Percentiles rank a stretch among this genome's conserved stretches.
Evolutionary conservation across 2,888 invertebrate species (phyloP).

Genomic region (Meteorus cinctellus): DNA sequence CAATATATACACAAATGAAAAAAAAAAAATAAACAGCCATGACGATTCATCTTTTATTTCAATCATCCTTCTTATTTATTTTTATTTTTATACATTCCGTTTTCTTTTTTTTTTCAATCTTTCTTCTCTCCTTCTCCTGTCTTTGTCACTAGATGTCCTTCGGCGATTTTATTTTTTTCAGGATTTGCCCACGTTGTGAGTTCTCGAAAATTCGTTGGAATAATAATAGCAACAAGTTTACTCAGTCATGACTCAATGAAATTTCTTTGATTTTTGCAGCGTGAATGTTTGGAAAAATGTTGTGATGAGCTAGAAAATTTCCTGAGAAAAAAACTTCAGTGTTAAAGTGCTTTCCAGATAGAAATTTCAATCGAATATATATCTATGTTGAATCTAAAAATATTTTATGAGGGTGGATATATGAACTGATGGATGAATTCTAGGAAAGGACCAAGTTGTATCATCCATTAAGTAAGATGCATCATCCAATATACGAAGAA

Average conservation of each 20-base stretch:
- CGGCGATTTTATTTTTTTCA: conserved; percentile 26
- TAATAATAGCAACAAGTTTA: background rate
- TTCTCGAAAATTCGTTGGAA: background rate
- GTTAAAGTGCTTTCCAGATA: background rate
- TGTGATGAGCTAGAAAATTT: too few relatives aligned
- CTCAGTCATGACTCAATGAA: too few relatives aligned
- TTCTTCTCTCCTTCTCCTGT: background rate
- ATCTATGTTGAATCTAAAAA: background rate
- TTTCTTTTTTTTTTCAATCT: conserved; percentile 41
- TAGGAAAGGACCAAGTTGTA: conserved; percentile 12
- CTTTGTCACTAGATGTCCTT: conserved; percentile 31
- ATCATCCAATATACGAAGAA: conserved; percentile 1
- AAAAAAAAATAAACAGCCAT: conserved; percentile 33
- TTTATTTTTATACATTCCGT: conserved; percentile 37
- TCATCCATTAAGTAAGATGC: background rate
- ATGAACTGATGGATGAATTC: conserved; percentile 21
- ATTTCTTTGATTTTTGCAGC: too few relatives aligned
- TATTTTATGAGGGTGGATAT: conserved; percentile 11
- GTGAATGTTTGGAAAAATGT: too few relatives aligned
- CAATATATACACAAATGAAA: conserved; percentile 51
- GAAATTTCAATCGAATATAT: conserved; percentile 9
- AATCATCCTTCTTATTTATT: conserved; percentile 40
- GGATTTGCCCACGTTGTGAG: background rate
- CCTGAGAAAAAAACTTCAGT: background rate
- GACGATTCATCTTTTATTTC: conserved; percentile 42